Base-by-base conservation (phyloP, 2,113 vertebrate genomes). In the Triplophysa tibetana region DNA sequence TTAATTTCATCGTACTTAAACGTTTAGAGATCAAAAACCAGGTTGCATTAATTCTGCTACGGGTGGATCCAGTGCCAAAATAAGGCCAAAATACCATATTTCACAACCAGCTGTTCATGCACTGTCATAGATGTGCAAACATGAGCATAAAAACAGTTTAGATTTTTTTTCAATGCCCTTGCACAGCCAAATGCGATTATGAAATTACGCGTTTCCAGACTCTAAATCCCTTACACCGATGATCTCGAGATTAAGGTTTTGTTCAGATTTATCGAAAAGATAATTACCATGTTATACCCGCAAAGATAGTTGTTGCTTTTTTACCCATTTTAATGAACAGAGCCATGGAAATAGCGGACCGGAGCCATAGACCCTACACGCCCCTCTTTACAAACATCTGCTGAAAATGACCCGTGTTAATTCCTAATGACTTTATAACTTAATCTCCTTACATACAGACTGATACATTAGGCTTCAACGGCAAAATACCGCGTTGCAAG, bases 331-430 rank as follows among this genome's bases (percentile, higher is more conserved):
- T 70, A 77, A 73, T 77, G 23, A 77, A 41, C 74, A 24, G 62
- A 50, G 33, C 13, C 62, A 67, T 73, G 38, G 63, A 56, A 73
- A 61, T 33, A 77, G 77, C 43, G 45, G 48, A 13, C 14, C 62
- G 58, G 73, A 45, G 17, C 60, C 67, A 65, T 60, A 38, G 52
- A 41, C 43, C 50, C 48, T 63, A 38, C 90, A 93, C 91, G 87
- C 91, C 89, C 91, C 89, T 89, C 88, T 85, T 74, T 82, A 12
- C 11, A 63, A 63, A 80, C 83, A 72, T 5, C 56, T 43, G 4
- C 14, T 24, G 1, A 56, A 45, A 60, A 82, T 21, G 17, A 77
- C 52, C 45, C 58, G 43, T 7, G 45, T 16, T n/a, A 50, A 16
- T 13, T 48, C 38, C 19, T 50, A 38, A 29, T 63, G 60, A 63